A percentile compares a stretch with the other conserved stretches of the same genome.
Evolutionary conservation across 1,140 invertebrate species (phyloP).

Genomic region (Drosophila funebris): DNA sequence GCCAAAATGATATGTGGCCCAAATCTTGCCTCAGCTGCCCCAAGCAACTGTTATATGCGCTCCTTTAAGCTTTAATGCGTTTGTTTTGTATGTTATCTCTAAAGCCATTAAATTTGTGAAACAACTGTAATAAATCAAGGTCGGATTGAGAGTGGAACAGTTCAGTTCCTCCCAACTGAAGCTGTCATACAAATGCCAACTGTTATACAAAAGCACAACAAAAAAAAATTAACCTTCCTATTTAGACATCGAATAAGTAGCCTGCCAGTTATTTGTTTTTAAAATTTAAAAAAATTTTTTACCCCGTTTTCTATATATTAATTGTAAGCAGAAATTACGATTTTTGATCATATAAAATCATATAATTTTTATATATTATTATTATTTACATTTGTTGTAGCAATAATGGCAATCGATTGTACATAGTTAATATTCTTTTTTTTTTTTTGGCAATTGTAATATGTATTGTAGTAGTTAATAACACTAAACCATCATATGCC

Average conservation of each 20-base stretch:
- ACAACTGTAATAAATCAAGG: background rate
- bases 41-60: constrained; percentile 32
- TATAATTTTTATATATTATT: constrained; percentile 4
- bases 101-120: background rate
- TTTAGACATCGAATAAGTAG: constrained; percentile 56
- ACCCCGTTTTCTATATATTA: background rate
- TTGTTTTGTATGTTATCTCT: background rate
- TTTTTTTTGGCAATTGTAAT: background rate
- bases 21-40: constrained; percentile 26
- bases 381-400: constrained; percentile 21
- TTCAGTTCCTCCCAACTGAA: background rate
- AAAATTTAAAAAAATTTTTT: constrained; percentile 7
- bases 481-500: background rate
- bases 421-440: constrained; percentile 6
- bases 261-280: constrained; percentile 45
- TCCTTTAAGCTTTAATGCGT: background rate
- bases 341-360: background rate
- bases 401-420: constrained; percentile 12
- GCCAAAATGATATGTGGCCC: constrained; percentile 18
- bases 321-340: background rate
- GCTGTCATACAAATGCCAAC: background rate
- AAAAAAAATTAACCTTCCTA: constrained; percentile 14
- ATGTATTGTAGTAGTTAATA: background rate
- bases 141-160: no score
- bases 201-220: constrained; percentile 13